Evolutionary conservation across 1,140 invertebrate genomes (phyloP).

Genomic region (Apis cerana): DNA sequence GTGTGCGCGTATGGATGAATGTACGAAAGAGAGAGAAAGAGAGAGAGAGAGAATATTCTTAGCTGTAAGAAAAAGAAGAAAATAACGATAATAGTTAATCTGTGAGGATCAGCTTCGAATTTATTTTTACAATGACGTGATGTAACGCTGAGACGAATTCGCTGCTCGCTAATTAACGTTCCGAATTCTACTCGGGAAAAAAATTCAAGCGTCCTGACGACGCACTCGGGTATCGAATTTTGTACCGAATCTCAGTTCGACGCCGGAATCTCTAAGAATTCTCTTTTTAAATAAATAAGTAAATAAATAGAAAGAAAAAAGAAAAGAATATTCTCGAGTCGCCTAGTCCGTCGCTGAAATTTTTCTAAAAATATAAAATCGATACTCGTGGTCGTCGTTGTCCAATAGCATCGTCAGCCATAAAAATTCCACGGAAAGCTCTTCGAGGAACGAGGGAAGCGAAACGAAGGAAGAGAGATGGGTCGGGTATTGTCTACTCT

Average conservation of each 20-base stretch:
- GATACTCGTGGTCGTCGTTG: conserved; percentile 40
- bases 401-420: conserved; percentile 35
- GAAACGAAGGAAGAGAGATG: background rate
- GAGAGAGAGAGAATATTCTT: conserved; percentile 64
- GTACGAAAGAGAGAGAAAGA: background rate
- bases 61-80: conserved; percentile 69
- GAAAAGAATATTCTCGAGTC: background rate
- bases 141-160: conserved; percentile 66
- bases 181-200: conserved; percentile 60
- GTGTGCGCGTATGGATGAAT: too few species aligned
- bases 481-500: background rate
- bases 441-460: conserved; percentile 7
- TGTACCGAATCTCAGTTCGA: conserved; percentile 15
- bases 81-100: conserved; percentile 71
- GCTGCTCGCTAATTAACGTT: conserved; percentile 65
- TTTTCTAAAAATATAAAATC: conserved; percentile 7
- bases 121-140: conserved; percentile 80
- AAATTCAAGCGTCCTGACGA: too few species aligned
- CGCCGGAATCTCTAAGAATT: background rate
- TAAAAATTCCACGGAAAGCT: conserved; percentile 17
- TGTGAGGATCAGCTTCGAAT: conserved; percentile 78
- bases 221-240: conserved; percentile 48
- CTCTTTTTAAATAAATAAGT: too few species aligned
- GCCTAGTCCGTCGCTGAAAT: background rate
- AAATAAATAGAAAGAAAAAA: too few species aligned